A percentile compares a stretch with the other conserved stretches of the same genome.
Evolutionary conservation across 64 coral and sea anemone species (phyloP).

Genomic region (Porites lutea): DNA sequence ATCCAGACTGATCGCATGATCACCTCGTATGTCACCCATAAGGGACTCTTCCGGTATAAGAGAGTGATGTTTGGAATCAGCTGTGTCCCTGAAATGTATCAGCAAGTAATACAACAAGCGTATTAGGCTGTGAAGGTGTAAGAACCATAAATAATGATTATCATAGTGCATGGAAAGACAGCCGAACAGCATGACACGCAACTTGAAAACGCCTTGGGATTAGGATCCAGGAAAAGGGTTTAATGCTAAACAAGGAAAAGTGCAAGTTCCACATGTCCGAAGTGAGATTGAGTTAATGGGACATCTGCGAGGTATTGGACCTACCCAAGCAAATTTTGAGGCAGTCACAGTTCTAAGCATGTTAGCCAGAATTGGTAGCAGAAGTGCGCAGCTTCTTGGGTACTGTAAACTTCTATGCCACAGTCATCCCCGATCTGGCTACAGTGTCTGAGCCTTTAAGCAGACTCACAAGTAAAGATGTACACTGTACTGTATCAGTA

Average conservation of each 20-base stretch:
- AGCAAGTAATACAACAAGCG: slow-evolving; percentile 50
- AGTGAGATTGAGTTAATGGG: too few species aligned
- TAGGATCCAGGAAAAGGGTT: too few species aligned
- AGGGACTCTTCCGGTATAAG: slow-evolving; percentile 15
- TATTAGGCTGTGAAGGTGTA: not conserved
- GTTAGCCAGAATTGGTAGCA: not conserved
- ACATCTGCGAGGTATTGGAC: slow-evolving; percentile 6
- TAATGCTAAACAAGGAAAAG: too few species aligned
- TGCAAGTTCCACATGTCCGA: too few species aligned
- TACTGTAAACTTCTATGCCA: slow-evolving; percentile 13
- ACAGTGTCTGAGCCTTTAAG: slow-evolving; percentile 29
- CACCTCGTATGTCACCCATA: slow-evolving; percentile 51
- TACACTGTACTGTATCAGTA: slow-evolving; percentile 20
- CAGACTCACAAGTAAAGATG: not conserved
- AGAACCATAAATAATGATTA: slow-evolving; percentile 48
- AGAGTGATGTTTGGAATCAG: slow-evolving; percentile 44
- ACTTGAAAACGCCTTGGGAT: not conserved
- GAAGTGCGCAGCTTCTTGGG: slow-evolving; percentile 34
- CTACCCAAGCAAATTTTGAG: slow-evolving; percentile 28
- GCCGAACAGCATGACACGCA: slow-evolving; percentile 29
- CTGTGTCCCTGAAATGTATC: slow-evolving; percentile 51
- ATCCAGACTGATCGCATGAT: slow-evolving; percentile 39
- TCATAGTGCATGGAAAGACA: slow-evolving; percentile 41
- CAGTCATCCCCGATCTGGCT: slow-evolving; percentile 31
- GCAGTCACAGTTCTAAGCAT: slow-evolving; percentile 2